These are phyloP conservation scores for Mungos mungo DNA, from an alignment of 2,113 vertebrate genomes.

Conservation along the genomic window DNA sequence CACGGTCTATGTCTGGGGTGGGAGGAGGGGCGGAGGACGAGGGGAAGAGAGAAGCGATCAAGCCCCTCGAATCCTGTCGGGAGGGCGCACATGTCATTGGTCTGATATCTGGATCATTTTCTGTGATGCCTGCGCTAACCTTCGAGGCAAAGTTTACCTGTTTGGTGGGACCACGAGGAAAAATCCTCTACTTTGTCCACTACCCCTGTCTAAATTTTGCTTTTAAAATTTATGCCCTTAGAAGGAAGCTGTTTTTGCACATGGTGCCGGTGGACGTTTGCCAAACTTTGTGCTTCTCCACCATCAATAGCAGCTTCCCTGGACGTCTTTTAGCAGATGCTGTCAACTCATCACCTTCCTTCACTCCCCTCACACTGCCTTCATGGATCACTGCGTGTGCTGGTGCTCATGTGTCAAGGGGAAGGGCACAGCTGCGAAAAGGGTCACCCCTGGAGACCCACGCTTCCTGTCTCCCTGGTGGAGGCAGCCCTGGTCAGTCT, in stretches of 20 bases:
- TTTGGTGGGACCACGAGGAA: background rate
- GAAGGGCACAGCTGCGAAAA: constrained; percentile 80
- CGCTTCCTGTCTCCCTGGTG: constrained; percentile 68
- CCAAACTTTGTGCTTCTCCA: constrained; percentile 67
- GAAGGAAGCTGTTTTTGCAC: constrained; percentile 55
- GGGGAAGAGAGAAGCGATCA: background rate
- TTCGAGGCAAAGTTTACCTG: background rate
- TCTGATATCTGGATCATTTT: background rate
- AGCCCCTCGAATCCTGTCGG: background rate
- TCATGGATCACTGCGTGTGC: constrained; percentile 79
- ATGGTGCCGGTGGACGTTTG: constrained; percentile 62
- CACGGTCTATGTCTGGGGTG: background rate
- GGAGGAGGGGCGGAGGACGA: background rate
- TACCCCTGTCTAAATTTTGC: constrained; percentile 4
- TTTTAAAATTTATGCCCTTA: constrained; percentile 47
- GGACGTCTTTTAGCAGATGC: constrained; percentile 80
- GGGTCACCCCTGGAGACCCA: constrained; percentile 68
- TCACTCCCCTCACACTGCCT: constrained; percentile 77
- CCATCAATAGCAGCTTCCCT: constrained; percentile 76
- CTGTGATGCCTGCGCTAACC: background rate
- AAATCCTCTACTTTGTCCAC: background rate
- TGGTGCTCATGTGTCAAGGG: constrained; percentile 70
- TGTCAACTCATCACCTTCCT: constrained; percentile 83
- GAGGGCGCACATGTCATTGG: background rate
- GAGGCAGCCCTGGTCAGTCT: constrained; percentile 71